phyloP scores from a whole-genome alignment of 2,113 vertebrate species.

The Nothobranchius kuhntae region DNA sequence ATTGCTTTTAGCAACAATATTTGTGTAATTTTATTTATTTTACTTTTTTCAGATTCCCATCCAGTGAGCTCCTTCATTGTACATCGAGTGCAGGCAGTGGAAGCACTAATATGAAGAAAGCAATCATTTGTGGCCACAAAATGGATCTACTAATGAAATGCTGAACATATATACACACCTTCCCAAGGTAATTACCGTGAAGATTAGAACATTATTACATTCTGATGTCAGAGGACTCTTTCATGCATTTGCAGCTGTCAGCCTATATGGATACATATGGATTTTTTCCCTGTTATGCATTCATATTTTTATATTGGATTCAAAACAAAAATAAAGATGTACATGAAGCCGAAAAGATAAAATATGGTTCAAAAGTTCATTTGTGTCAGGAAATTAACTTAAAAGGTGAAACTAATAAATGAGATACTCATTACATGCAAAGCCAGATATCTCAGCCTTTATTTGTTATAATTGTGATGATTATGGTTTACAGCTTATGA shows the following conservation, averaged over 20 bases:
- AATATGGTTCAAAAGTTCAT: too few species aligned
- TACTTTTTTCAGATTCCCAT: conserved; percentile 23
- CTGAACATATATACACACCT: conserved; percentile 23
- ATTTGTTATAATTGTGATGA: too few species aligned
- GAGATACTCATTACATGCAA: too few species aligned
- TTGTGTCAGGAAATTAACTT: too few species aligned
- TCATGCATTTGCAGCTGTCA: background rate
- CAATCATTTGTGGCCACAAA: conserved; percentile 37
- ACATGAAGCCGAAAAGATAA: too few species aligned
- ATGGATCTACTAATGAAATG: conserved; percentile 55
- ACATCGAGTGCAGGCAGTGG: conserved; percentile 4
- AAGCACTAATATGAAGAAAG: conserved; percentile 40
- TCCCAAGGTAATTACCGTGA: conserved; percentile 19
- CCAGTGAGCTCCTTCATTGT: conserved; percentile 41
- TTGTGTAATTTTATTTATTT: background rate
- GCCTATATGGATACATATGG: background rate
- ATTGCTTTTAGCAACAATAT: conserved; percentile 46
- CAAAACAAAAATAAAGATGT: background rate
- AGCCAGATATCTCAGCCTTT: too few species aligned
- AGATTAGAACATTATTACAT: conserved; percentile 16
- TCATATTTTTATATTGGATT: background rate
- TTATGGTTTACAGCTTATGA: too few species aligned
- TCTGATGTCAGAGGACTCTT: conserved; percentile 5
- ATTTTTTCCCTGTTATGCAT: background rate
- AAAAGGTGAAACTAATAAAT: too few species aligned